Conservation (phyloP, 2,888 invertebrate genomes). For the Oasisia sp. region DNA sequence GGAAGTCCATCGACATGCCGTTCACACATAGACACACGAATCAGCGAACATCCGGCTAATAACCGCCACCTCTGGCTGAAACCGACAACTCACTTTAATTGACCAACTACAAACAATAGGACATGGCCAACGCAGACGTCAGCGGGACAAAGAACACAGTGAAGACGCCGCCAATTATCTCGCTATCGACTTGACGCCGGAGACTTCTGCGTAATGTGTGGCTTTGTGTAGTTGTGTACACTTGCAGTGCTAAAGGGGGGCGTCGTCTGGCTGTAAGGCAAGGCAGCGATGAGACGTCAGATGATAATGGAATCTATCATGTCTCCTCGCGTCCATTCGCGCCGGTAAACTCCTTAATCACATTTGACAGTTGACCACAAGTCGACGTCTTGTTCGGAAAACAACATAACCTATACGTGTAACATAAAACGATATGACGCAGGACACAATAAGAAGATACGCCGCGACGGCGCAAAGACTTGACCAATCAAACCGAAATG, state of each 20-base stretch:
- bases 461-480: neutral
- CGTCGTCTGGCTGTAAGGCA: neutral
- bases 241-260: neutral
- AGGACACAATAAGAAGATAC: neutral
- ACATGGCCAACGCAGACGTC: neutral
- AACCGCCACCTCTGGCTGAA: too few species aligned
- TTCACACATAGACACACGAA: too few species aligned
- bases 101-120: neutral
- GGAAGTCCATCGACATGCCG: too few species aligned
- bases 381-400: neutral
- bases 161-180: neutral
- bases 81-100: neutral
- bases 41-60: too few species aligned
- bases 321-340: neutral
- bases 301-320: neutral
- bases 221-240: neutral
- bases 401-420: conserved; percentile 2
- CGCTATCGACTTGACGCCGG: neutral
- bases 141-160: neutral
- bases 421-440: neutral
- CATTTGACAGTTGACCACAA: neutral
- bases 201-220: neutral
- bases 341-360: neutral
- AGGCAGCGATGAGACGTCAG: neutral
- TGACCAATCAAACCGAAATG: neutral